These are phyloP conservation scores for Melozone crissalis DNA, from an alignment of 2,113 vertebrate species.

Conservation along the genomic window DNA sequence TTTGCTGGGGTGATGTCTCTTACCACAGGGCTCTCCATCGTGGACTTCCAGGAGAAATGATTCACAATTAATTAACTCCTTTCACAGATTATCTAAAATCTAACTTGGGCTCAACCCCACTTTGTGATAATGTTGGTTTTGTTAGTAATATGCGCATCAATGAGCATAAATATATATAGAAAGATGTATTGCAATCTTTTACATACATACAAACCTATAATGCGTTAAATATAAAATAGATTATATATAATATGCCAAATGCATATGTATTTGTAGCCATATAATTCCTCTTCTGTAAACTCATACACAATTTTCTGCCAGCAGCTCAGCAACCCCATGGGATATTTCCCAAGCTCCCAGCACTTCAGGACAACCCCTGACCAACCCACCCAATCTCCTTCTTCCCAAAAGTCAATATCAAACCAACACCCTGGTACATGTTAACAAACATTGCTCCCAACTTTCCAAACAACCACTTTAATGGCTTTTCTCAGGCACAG, in stretches of 20 bases:
- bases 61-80: conserved; percentile 67
- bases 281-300: neutral
- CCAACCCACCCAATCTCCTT: neutral
- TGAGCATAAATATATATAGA: neutral
- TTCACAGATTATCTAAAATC: conserved; percentile 43
- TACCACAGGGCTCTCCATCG: conserved; percentile 54
- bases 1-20: conserved; percentile 67
- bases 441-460: neutral
- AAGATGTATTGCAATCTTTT: neutral
- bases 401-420: neutral
- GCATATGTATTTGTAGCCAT: neutral
- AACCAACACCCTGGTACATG: rapidly evolving
- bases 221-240: neutral
- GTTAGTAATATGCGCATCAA: neutral
- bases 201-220: neutral
- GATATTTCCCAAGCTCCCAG: neutral
- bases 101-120: neutral
- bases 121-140: neutral
- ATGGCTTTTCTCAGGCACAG: neutral
- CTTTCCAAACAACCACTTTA: neutral
- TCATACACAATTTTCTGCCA: neutral
- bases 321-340: neutral
- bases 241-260: neutral
- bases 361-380: neutral
- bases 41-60: conserved; percentile 49